Percentiles rank a stretch among this genome's conserved stretches.
Evolutionary conservation across 1,140 invertebrate genomes (phyloP).

Genomic region (Neotoxoptera formosana): DNA sequence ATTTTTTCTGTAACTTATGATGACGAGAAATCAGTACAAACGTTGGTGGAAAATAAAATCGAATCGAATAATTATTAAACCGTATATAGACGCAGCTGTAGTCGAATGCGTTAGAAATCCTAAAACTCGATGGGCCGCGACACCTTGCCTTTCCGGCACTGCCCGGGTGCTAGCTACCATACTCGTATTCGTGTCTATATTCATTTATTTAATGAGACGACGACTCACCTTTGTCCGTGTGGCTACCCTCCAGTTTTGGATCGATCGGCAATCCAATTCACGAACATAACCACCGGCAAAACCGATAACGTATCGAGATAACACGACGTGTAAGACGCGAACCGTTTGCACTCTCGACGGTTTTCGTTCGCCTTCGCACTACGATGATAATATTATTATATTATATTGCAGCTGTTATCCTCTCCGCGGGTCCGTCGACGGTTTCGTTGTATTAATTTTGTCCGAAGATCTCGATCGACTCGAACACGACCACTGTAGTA

Average conservation of each 20-base stretch:
- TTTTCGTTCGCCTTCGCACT: neutral
- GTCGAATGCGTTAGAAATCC: no score
- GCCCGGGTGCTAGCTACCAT: no score
- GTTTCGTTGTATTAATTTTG: neutral
- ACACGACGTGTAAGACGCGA: neutral
- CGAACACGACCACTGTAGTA: neutral
- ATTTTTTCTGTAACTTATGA: no score
- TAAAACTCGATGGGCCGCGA: no score
- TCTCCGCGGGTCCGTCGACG: neutral
- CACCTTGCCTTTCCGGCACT: no score
- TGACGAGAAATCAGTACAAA: no score
- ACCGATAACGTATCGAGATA: neutral
- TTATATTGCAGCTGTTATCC: neutral
- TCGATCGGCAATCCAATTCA: neutral
- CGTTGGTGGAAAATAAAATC: no score
- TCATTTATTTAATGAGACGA: no score
- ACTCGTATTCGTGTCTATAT: no score
- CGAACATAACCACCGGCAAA: conserved; percentile 28
- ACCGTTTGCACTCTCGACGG: neutral
- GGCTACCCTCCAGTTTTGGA: conserved; percentile 54
- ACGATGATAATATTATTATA: neutral
- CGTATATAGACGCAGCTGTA: no score
- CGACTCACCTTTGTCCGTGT: conserved; percentile 37
- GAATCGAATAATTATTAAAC: no score
- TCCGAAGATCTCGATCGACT: neutral